Evolutionary conservation across 2,888 invertebrate genomes (phyloP), one percentile per base, ranked within the genome.

Genomic region (Apotomis betuletana): DNA sequence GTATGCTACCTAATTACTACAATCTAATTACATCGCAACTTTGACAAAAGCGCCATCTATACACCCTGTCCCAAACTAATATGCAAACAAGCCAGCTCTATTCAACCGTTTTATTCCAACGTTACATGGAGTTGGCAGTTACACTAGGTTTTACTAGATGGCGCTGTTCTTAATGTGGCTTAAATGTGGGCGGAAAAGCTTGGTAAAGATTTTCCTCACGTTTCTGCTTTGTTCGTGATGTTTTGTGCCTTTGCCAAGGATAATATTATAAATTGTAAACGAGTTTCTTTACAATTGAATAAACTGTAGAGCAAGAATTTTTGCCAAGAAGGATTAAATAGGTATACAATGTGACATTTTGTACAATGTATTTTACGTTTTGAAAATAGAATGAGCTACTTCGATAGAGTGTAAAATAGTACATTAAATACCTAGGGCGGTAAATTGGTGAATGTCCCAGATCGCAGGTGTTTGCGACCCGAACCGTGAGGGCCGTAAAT

Each of bases 161-260:
- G 69, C 69, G 69, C 15, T 62, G 10, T 55, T 5, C 4, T 46
- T n/a, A 68, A 54, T 44, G 3, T 46, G 5, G 5, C 9, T 10
- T 12, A 10, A 62, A n/a, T 5, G 46, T 8, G 62, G 38, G 57
- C 44, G 57, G 52, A 61, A 62, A 62, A 15, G 51, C 54, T 15
- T 15, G 38, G 58, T 67, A 67, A 67, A 67, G 57, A 67, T 67
- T 67, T 67, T 58, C 49, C 58, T 58, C 12, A 38, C 49, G 13
- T 51, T 58, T 41, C 36, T 10, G 38, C 57, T 36, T 36, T 58
- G 10, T 27, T 46, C n/a, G 15, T 41, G 67, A 58, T 67, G 44
- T 59, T 67, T 67, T 58, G 58, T 10, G 27, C n/a, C 55, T 55
- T 8, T 65, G 65, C 55, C 57, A 65, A 65, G 65, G 55, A 65